These are phyloP conservation scores for Fragum fragum DNA, from an alignment of 2,888 invertebrate species.

Conservation along the genomic window DNA sequence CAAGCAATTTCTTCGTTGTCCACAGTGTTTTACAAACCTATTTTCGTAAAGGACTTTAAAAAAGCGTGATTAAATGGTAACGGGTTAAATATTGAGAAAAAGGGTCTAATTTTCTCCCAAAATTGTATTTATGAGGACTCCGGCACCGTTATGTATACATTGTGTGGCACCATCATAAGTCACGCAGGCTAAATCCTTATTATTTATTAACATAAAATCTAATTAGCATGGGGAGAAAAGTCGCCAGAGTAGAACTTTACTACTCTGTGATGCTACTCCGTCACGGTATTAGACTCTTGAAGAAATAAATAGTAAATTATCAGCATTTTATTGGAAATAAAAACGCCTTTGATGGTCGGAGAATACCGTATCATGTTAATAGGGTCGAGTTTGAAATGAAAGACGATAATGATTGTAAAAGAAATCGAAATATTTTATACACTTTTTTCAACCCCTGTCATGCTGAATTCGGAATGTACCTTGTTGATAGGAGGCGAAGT, in stretches of 20 bases:
- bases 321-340: neutral
- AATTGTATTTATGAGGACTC: neutral
- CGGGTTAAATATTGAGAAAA: neutral
- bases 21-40: too few species aligned
- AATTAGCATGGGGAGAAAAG: neutral
- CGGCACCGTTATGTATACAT: slow-evolving; percentile 11
- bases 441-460: too few species aligned
- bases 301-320: slow-evolving; percentile 8
- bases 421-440: too few species aligned
- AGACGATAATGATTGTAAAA: neutral
- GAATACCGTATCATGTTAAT: neutral
- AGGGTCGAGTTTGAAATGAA: neutral
- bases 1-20: too few species aligned
- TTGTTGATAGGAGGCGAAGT: too few species aligned
- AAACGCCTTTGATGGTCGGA: neutral
- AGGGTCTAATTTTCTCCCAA: neutral
- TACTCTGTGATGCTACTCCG: neutral
- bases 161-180: slow-evolving; percentile 11
- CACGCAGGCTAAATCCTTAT: slow-evolving; percentile 8
- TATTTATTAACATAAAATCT: slow-evolving; percentile 9
- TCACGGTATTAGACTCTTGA: neutral
- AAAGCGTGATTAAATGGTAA: too few species aligned
- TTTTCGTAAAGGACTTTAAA: too few species aligned
- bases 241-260: neutral
- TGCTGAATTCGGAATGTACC: too few species aligned